A percentile compares a stretch with the other conserved stretches of the same genome.
Evolutionary conservation across 2,888 invertebrate species (phyloP).

Genomic region (Ophion costatus): DNA sequence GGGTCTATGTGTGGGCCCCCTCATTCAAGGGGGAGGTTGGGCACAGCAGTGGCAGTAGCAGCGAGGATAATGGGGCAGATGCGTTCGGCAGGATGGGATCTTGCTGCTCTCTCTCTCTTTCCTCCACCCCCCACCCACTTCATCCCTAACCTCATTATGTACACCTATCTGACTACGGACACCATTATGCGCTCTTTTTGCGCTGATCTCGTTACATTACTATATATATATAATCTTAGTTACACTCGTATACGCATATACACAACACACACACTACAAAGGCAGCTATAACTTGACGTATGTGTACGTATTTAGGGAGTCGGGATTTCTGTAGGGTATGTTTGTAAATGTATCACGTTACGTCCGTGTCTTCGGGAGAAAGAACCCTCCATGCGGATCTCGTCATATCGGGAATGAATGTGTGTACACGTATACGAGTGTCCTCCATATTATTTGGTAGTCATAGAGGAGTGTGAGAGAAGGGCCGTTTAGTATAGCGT

Average conservation of each 20-base stretch:
- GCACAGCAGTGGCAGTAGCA: constrained; percentile 68
- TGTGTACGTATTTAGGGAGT: constrained; percentile 19
- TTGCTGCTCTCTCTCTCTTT: constrained; percentile 42
- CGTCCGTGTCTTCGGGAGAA: constrained; percentile 16
- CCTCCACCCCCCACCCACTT: constrained; percentile 48
- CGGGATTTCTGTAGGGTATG: constrained; percentile 23
- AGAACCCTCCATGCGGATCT: constrained; percentile 36
- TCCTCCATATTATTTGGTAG: constrained; percentile 60
- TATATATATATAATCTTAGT: constrained; percentile 33
- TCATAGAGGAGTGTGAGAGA: constrained; percentile 56
- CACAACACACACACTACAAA: neutral
- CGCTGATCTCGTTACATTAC: constrained; percentile 67
- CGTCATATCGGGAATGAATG: constrained; percentile 25
- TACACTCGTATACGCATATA: constrained; percentile 7
- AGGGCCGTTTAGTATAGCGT: constrained; percentile 83
- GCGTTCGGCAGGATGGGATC: constrained; percentile 75
- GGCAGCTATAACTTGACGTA: neutral
- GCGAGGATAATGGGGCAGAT: constrained; percentile 82
- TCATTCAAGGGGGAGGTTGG: constrained; percentile 22
- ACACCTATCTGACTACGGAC: constrained; percentile 80
- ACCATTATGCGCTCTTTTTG: constrained; percentile 82
- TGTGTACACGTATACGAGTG: constrained; percentile 36
- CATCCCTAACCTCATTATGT: constrained; percentile 79
- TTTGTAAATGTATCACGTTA: constrained; percentile 42
- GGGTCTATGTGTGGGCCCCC: neutral